Base-by-base conservation (phyloP, 2,888 invertebrate genomes). In the Craniophora ligustri region DNA sequence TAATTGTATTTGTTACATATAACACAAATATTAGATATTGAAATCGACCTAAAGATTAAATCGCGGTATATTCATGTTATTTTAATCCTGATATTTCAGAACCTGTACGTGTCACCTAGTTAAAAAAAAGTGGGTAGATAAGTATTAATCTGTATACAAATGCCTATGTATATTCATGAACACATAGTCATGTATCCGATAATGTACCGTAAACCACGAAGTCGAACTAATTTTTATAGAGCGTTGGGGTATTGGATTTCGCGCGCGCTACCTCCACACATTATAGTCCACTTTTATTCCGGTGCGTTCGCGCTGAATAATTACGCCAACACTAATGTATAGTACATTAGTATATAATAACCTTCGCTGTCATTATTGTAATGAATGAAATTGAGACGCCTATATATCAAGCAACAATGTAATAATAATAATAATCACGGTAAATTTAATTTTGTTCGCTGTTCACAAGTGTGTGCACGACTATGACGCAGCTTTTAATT, bases 261-360 rank as follows among this genome's bases (percentile, higher is more conserved):
- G 59, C 60, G 48, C 56, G 51, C 49, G 18, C 38, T 39, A 65
- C 69, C 75, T 72, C 61, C 47, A 47, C 53, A 47, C 42, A 57
- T 50, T 48, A 55, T 38, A 53, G 51, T 55, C 54, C 42, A 35
- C 44, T 44, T 42, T 67, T 48, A 54, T 61, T 63, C 53, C 45
- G 39, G 57, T 58, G 57, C 77, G 72, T 51, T 70, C 54, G 61
- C 67, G 59, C 72, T 73, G 72, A 74, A 77, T 75, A 79, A 75
- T 80, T 76, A 76, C 71, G 54, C 67, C 62, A 58, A 75, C 72
- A 74, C 65, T 60, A 56, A 72, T 64, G 14, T 56, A 48, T n/a
- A n/a, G n/a, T n/a, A n/a, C n/a, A n/a, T n/a, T n/a, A n/a, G n/a
- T n/a, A n/a, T n/a, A n/a, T 62, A 62, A 59, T 66, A 69, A 72